phyloP scores from a whole-genome alignment of 2,113 vertebrate genomes.

The Lagopus leucura region DNA sequence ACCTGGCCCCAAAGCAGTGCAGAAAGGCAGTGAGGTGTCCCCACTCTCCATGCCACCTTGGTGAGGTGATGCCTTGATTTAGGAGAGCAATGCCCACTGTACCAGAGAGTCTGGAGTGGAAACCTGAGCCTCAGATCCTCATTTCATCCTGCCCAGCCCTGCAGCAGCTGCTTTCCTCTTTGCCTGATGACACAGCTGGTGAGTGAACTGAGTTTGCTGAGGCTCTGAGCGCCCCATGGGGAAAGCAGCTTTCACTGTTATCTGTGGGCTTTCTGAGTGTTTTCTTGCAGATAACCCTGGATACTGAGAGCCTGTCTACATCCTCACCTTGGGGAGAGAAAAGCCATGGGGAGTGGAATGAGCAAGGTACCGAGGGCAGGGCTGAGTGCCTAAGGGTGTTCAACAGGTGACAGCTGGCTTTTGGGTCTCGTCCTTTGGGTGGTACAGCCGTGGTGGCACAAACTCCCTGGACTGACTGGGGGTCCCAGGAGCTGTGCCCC shows the following conservation, averaged over 20 bases:
- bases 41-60: not conserved
- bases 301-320: accelerated
- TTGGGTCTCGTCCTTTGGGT: not conserved
- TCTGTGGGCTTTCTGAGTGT: not conserved
- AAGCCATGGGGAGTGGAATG: conserved; percentile 75
- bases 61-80: not conserved
- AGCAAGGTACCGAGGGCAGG: conserved; percentile 62
- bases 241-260: not conserved
- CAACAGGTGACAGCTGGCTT: not conserved
- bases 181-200: accelerated
- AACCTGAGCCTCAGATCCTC: conserved; percentile 7
- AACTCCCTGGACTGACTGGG: not conserved
- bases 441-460: too few relatives aligned
- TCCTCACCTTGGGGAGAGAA: not conserved
- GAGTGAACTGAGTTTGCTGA: not conserved
- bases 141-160: not conserved
- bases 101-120: not conserved
- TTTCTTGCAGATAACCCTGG: conserved; percentile 25
- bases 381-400: too few relatives aligned
- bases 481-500: not conserved
- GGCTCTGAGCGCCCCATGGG: not conserved
- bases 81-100: not conserved
- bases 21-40: not conserved
- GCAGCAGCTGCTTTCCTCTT: not conserved
- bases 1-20: not conserved